Evolutionary conservation across 1,140 invertebrate genomes (phyloP), one percentile per base, ranked within the genome.

Genomic region (Cydia splendana): DNA sequence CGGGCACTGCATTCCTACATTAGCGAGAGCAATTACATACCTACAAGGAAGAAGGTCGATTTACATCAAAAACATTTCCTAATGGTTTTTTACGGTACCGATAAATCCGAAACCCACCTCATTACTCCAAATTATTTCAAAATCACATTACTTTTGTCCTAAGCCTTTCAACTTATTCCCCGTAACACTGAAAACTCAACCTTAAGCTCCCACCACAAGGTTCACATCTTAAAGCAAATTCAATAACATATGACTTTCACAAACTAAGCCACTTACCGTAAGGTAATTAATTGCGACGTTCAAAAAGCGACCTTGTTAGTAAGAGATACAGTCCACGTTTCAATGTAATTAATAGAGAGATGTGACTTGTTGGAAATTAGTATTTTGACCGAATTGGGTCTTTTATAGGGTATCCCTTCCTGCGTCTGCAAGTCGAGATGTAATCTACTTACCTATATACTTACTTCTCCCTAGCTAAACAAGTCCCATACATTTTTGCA

Each of bases 341-440:
- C 51, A 53, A 53, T 53, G 45, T 53, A 53, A 53, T n/a, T 53
- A n/a, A 18, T 53, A 7, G 51, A n/a, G 51, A 53, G n/a, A 53
- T 53, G n/a, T 53, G 51, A 53, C 51, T 18, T 53, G n/a, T 53
- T 53, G 51, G 51, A 53, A 18, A 53, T 53, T 4, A 48, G 45
- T 48, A 12, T 12, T 53, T 53, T n/a, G 51, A 6, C n/a, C 4
- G 15, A 18, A 53, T 53, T 53, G 15, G 51, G 51, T 53, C 45
- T 48, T 48, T 48, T 48, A 48, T 15, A 48, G 45, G 45, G 13
- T 48, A 48, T 48, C 51, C 51, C 51, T 53, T 53, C 51, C 51
- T 18, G 51, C n/a, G 51, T 53, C n/a, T 53, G 51, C 51, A 18
- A 53, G n/a, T 53, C 12, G 51, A n/a, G n/a, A 53, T 18, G n/a